Percentiles rank a stretch among this genome's conserved stretches.
phyloP scores from a whole-genome alignment of 1,140 invertebrate genomes.

The Calycopis cecrops region DNA sequence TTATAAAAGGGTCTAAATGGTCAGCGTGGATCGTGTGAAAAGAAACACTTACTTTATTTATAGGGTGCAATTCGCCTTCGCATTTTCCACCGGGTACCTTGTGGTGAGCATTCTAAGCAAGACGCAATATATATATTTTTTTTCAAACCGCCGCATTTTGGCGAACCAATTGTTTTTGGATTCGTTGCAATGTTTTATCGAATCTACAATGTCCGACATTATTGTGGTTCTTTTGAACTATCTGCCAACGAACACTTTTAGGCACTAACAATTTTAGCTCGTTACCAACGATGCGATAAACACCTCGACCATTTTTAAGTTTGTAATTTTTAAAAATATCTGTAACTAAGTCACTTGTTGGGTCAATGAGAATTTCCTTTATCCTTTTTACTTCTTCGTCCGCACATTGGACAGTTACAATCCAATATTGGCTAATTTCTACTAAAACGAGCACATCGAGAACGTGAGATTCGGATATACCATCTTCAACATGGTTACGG shows the following conservation, averaged over 20 bases:
- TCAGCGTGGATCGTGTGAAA: slow-evolving; percentile 27
- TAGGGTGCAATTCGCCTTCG: slow-evolving; percentile 37
- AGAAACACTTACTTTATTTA: slow-evolving; percentile 21
- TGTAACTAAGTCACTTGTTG: slow-evolving; percentile 23
- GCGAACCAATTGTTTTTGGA: slow-evolving; percentile 44
- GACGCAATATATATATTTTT: slow-evolving; percentile 30
- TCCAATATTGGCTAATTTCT: slow-evolving; percentile 28
- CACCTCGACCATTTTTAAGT: slow-evolving; percentile 29
- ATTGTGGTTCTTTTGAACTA: slow-evolving; percentile 42
- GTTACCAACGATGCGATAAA: slow-evolving; percentile 33
- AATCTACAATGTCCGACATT: slow-evolving; percentile 41
- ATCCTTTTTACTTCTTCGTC: slow-evolving; percentile 30
- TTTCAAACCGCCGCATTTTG: slow-evolving; percentile 27
- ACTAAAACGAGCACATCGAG: too few relatives aligned
- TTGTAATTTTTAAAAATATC: slow-evolving; percentile 35
- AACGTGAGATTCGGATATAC: slow-evolving; percentile 16
- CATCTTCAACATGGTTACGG: background rate
- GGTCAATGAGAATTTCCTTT: slow-evolving; percentile 25
- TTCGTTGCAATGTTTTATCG: slow-evolving; percentile 38
- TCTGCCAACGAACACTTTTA: slow-evolving; percentile 31
- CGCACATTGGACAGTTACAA: slow-evolving; percentile 30
- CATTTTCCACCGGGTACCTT: slow-evolving; percentile 27
- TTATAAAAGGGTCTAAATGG: slow-evolving; percentile 24
- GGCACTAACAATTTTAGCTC: slow-evolving; percentile 44
- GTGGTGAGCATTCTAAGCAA: slow-evolving; percentile 29